Base-by-base conservation (phyloP, 2,888 invertebrate species). In the Agrotis exclamationis region DNA sequence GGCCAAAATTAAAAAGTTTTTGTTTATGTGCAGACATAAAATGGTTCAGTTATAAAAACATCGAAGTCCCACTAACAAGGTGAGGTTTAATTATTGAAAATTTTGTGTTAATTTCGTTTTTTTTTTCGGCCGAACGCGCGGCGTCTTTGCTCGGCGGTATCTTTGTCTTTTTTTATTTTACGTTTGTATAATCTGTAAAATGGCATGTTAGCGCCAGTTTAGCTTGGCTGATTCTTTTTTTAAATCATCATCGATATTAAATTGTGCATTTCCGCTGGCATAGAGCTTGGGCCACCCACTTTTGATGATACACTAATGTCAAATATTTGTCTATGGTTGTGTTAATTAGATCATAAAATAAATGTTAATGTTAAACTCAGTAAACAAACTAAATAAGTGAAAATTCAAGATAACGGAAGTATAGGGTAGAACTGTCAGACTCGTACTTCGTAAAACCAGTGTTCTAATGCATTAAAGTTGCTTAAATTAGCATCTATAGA, bases 61-160 rank as follows among this genome's bases (percentile, higher is more conserved):
- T 90, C 90, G 87, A 89, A 89, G 76, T 81, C 76, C 87, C 83
- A 82, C 93, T 95, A 95, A 95, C 95, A 93, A 95, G 95, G 94
- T 93, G 92, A 92, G 89, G 94, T 94, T 94, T 95, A 95, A 95
- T 95, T 95, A 95, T 93, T 93, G 91, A 90, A 92, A 93, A 94
- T 91, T 90, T 93, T 90, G 92, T 93, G 94, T 95, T 94, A 94
- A 95, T 95, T 93, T 93, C 86, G 87, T 92, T 94, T 93, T 94
- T 93, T 94, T 90, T 93, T 93, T 90, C 71, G 79, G 81, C 80
- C 68, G 88, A 86, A 85, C 80, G 83, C 82, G 88, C 92, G 94
- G 93, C 87, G 67, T 91, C 94, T 93, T 94, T 94, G 91, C 88
- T 76, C 80, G 83, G 90, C 92, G 92, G 51, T 7, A 1, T 90